phyloP scores from a whole-genome alignment of 2,113 vertebrate species.

The Chaetodon auriga region DNA sequence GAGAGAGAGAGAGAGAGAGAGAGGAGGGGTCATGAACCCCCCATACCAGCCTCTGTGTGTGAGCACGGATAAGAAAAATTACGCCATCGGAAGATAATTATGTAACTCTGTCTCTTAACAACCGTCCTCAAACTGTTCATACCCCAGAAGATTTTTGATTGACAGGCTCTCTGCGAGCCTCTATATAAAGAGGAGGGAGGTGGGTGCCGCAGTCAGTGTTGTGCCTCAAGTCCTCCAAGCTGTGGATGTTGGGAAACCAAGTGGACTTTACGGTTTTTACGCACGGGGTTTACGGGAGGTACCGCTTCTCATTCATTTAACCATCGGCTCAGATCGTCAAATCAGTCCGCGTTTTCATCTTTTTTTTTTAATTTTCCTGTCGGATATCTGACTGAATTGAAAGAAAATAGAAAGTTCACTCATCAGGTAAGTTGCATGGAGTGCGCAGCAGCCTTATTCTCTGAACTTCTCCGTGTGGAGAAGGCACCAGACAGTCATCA shows the following conservation, averaged over 20 bases:
- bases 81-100: constrained; percentile 81
- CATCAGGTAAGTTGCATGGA: constrained; percentile 64
- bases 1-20: background rate
- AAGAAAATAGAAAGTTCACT: background rate
- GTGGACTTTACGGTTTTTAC: constrained; percentile 74
- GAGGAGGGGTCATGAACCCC: constrained; percentile 7
- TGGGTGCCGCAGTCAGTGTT: constrained; percentile 51
- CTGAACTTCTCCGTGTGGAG: background rate
- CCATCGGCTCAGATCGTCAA: constrained; percentile 13
- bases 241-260: constrained; percentile 74
- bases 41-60: constrained; percentile 15
- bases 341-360: background rate
- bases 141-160: constrained; percentile 73
- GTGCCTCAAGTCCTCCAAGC: constrained; percentile 54
- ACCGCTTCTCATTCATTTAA: constrained; percentile 34
- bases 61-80: constrained; percentile 77
- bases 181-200: constrained; percentile 83
- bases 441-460: background rate
- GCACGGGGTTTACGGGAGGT: constrained; percentile 56
- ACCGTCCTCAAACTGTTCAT: constrained; percentile 70
- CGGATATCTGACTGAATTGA: constrained; percentile 55
- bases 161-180: constrained; percentile 77
- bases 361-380: constrained; percentile 13
- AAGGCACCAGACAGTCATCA: background rate
- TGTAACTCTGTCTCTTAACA: constrained; percentile 82